phyloP scores from a whole-genome alignment of 64 coral and sea anemone genomes.

The Actinia tenebrosa region DNA sequence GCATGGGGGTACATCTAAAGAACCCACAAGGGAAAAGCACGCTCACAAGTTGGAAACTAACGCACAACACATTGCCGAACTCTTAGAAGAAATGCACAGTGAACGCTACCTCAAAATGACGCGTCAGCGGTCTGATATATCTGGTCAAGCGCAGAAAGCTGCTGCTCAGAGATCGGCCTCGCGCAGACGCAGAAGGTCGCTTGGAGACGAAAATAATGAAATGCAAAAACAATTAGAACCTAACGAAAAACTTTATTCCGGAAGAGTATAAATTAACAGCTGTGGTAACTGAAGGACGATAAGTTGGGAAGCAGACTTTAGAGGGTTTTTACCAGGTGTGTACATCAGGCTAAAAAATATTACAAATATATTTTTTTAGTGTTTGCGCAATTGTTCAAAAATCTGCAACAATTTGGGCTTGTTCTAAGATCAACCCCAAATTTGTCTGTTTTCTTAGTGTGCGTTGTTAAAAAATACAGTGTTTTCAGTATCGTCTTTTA shows the following conservation, averaged over 20 bases:
- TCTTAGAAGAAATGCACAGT: constrained; percentile 93
- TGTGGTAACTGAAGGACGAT: not conserved
- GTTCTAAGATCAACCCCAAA: not conserved
- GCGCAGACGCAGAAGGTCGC: constrained; percentile 54
- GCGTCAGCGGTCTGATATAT: constrained; percentile 96
- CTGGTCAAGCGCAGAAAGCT: constrained; percentile 82
- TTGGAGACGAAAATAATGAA: constrained; percentile 75
- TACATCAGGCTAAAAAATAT: not conserved
- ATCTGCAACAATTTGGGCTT: not conserved
- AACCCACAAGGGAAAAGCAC: constrained; percentile 20
- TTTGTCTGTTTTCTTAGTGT: not conserved
- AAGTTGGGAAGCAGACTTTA: not conserved
- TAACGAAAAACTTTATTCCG: constrained; percentile 8
- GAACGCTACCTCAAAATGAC: constrained; percentile 84
- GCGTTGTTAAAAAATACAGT: not conserved
- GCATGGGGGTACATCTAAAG: not conserved
- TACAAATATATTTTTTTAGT: not conserved
- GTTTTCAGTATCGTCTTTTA: no score
- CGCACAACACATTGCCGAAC: constrained; percentile 81
- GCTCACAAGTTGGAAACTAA: constrained; percentile 69
- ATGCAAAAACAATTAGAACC: not conserved
- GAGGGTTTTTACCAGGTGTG: not conserved
- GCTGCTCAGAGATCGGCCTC: constrained; percentile 70
- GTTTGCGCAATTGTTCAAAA: not conserved
- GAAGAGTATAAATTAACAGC: not conserved